Conservation (phyloP, 2,113 vertebrate species). For the Grammomys surdaster region DNA sequence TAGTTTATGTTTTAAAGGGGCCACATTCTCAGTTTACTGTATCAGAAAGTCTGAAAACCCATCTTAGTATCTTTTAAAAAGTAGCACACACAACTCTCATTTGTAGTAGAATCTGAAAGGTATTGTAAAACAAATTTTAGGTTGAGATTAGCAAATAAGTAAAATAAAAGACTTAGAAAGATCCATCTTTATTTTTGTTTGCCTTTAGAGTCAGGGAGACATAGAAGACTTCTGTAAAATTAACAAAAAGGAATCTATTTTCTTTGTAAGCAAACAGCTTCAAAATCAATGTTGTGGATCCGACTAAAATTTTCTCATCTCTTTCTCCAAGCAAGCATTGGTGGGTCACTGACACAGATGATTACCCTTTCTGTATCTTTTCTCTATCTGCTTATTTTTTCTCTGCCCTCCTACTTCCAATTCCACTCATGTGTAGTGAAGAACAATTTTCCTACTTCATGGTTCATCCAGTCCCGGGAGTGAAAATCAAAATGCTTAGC, state of each 20-base stretch:
- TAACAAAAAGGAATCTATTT: background rate
- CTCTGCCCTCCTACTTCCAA: background rate
- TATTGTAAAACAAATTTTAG: background rate
- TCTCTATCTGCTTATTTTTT: background rate
- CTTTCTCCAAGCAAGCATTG: background rate
- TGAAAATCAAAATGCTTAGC: background rate
- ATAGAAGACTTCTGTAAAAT: background rate
- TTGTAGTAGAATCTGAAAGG: background rate
- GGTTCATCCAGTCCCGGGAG: background rate
- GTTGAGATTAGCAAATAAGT: background rate
- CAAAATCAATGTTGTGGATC: background rate
- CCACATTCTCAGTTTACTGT: background rate
- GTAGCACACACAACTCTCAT: background rate
- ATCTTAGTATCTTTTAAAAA: background rate
- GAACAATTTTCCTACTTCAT: slow-evolving; percentile 34
- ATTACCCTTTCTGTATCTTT: background rate
- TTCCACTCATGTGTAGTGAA: background rate
- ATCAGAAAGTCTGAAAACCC: background rate
- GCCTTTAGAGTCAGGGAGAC: background rate
- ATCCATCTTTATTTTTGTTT: background rate
- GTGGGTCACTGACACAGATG: too few relatives aligned
- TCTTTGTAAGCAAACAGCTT: slow-evolving; percentile 13
- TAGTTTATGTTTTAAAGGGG: background rate
- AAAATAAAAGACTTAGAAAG: background rate
- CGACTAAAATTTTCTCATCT: background rate